phyloP scores from a whole-genome alignment of 2,113 vertebrate species.

The Podilymbus podiceps region DNA sequence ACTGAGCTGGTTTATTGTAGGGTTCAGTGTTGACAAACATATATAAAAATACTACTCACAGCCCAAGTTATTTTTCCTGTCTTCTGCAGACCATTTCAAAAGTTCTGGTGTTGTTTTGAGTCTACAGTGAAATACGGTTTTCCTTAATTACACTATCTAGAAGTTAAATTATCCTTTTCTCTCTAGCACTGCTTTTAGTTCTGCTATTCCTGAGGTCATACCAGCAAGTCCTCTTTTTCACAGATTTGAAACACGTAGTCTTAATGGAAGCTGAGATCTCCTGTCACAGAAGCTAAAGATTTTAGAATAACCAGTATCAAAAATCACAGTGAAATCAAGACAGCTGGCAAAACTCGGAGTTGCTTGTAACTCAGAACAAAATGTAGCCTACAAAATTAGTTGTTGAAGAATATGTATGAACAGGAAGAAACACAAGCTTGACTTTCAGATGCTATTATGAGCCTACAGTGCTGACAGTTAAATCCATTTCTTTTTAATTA shows the following conservation, averaged over 20 bases:
- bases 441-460: neutral
- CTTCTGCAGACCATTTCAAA: neutral
- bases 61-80: neutral
- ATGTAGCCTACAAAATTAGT: neutral
- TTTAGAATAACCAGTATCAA: neutral
- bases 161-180: neutral
- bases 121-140: neutral
- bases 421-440: neutral
- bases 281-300: neutral
- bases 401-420: neutral
- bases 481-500: neutral
- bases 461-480: neutral
- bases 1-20: neutral
- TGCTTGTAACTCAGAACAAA: neutral
- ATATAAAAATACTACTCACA: neutral
- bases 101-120: neutral
- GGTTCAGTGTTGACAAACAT: neutral
- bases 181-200: neutral
- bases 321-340: neutral
- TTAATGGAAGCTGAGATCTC: neutral
- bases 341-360: neutral
- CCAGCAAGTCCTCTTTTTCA: neutral
- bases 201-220: neutral
- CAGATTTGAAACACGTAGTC: neutral
- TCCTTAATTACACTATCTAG: neutral